Evolutionary conservation across 2,113 vertebrate species (phyloP).

Genomic region (Corythornis madagascariensis): DNA sequence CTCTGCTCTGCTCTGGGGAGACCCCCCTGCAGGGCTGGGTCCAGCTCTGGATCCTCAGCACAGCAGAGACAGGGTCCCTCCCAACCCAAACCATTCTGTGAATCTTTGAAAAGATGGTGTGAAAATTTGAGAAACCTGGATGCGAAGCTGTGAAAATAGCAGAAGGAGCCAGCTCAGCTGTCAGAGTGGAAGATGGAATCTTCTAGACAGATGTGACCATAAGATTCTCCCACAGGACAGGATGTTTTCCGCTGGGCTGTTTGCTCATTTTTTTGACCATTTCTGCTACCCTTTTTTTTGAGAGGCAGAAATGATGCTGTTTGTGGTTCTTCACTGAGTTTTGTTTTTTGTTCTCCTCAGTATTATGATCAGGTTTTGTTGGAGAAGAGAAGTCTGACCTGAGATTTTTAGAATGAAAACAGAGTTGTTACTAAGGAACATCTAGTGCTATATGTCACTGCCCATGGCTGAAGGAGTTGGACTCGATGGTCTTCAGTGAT

Average conservation of each 20-base stretch:
- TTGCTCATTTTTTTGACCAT: not conserved
- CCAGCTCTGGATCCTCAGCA: not conserved
- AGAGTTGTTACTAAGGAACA: not conserved
- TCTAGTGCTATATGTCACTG: too few species aligned
- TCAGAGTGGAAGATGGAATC: not conserved
- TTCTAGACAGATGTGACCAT: not conserved
- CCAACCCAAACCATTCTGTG: not conserved
- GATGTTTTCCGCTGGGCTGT: accelerated
- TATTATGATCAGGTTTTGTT: not conserved
- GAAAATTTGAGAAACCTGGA: not conserved
- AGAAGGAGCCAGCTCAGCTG: not conserved
- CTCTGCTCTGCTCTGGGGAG: not conserved
- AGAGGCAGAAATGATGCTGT: not conserved
- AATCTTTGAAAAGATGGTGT: not conserved
- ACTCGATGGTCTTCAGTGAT: not conserved
- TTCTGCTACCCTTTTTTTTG: not conserved
- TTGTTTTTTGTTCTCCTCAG: not conserved
- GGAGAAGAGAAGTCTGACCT: not conserved
- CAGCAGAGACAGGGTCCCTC: not conserved
- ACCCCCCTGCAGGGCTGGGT: not conserved
- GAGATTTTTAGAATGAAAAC: not conserved
- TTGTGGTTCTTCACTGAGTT: not conserved
- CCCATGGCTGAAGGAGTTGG: not conserved
- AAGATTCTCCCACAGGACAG: not conserved
- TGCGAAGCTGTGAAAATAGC: not conserved